phyloP scores from a whole-genome alignment of 2,113 vertebrate species.

The Siniperca knerii region DNA sequence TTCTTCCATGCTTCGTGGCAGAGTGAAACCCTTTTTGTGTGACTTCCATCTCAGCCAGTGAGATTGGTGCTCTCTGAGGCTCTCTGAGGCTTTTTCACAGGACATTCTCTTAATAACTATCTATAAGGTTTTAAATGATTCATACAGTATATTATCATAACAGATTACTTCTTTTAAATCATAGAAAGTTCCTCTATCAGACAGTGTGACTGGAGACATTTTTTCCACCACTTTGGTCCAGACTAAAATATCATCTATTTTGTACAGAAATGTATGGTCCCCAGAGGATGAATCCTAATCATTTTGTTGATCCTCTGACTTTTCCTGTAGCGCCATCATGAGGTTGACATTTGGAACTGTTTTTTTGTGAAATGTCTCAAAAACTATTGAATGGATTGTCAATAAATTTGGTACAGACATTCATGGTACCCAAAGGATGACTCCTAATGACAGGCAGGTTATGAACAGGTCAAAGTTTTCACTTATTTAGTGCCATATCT shows the following conservation, averaged over 20 bases:
- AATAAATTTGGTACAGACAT: not conserved
- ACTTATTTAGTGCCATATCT: no score
- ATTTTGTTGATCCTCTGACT: not conserved
- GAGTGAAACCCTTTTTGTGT: conserved; percentile 53
- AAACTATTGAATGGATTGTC: not conserved
- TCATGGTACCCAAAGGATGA: not conserved
- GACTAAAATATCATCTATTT: not conserved
- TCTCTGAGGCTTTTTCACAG: not conserved
- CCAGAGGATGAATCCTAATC: not conserved
- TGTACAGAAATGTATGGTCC: not conserved
- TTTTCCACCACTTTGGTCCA: not conserved
- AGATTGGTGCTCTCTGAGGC: conserved; percentile 23
- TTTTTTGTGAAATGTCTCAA: not conserved
- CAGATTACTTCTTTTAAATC: conserved; percentile 31
- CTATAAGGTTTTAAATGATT: conserved; percentile 39
- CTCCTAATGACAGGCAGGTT: not conserved
- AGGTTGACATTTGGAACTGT: not conserved
- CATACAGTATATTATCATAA: conserved; percentile 34
- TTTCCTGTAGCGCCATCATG: not conserved
- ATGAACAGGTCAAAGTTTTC: no score
- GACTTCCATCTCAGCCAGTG: conserved; percentile 37
- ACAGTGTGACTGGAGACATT: conserved; percentile 6
- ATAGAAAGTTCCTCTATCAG: not conserved
- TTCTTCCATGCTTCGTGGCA: conserved; percentile 53
- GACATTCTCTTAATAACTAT: conserved; percentile 14